A percentile compares a stretch with the other conserved stretches of the same genome.
Evolutionary conservation across 2,113 vertebrate species (phyloP).

Genomic region (Delphinus delphis): DNA sequence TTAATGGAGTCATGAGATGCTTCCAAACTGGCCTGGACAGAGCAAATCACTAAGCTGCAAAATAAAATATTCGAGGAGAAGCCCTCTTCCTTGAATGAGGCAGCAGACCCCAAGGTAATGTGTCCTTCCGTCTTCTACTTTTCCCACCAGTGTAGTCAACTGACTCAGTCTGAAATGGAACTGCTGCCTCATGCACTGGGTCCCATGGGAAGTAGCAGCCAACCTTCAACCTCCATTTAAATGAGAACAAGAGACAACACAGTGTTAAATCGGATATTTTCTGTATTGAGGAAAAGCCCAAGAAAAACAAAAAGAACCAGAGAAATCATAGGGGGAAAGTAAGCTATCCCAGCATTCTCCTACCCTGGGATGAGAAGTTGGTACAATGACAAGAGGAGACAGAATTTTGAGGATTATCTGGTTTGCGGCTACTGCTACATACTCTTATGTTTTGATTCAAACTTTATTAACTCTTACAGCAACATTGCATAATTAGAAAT

Average conservation of each 20-base stretch:
- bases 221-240: constrained; percentile 17
- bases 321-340: neutral
- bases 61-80: neutral
- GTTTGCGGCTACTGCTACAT: neutral
- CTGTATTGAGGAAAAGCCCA: constrained; percentile 44
- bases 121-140: neutral
- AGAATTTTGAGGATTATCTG: constrained; percentile 16
- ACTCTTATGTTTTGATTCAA: neutral
- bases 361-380: neutral
- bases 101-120: neutral
- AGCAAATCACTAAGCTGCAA: constrained; percentile 37
- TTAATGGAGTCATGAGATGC: constrained; percentile 56
- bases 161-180: neutral
- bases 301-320: neutral
- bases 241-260: constrained; percentile 2
- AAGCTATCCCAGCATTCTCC: neutral
- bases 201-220: constrained; percentile 28
- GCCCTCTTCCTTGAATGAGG: neutral
- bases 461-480: neutral
- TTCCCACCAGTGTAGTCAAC: neutral
- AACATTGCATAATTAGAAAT: constrained; percentile 4
- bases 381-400: neutral
- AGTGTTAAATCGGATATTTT: constrained; percentile 27
- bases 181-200: neutral
- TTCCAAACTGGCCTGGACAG: constrained; percentile 58